Conservation (phyloP, 2,113 vertebrate genomes). For the Aptenodytes patagonicus region DNA sequence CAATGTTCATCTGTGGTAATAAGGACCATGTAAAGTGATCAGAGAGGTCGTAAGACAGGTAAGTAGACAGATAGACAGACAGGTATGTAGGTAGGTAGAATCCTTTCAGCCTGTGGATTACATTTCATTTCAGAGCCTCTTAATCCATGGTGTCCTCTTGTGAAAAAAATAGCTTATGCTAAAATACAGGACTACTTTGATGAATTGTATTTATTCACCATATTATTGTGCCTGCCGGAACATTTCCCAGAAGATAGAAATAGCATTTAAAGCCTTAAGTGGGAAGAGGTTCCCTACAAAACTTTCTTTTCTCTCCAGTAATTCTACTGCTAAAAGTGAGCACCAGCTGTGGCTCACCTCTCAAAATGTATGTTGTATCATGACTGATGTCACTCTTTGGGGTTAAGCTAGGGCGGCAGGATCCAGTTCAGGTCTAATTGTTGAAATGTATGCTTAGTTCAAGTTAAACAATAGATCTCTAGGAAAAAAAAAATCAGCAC, state of each 20-base stretch:
- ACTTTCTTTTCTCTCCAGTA: not conserved
- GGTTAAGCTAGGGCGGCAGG: constrained; percentile 73
- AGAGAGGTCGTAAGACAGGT: not conserved
- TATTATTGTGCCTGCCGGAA: not conserved
- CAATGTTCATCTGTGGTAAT: not conserved
- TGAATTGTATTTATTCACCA: not conserved
- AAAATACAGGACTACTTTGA: not conserved
- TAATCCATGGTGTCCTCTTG: not conserved
- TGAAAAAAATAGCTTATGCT: not conserved
- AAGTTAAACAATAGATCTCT: constrained; percentile 77
- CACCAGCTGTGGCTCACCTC: not conserved
- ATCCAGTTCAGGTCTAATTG: constrained; percentile 73
- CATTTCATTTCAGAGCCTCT: constrained; percentile 16
- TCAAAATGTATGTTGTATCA: constrained; percentile 50
- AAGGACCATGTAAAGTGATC: constrained; percentile 7
- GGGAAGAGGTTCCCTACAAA: not conserved
- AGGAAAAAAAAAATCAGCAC: constrained; percentile 69
- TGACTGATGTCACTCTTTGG: constrained; percentile 73
- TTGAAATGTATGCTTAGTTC: constrained; percentile 78
- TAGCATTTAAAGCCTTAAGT: not conserved
- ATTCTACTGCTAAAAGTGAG: not conserved
- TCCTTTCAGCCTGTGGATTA: constrained; percentile 15
- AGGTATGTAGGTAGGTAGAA: not conserved
- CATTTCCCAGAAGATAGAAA: not conserved
- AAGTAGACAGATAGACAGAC: constrained; percentile 45